Evolutionary conservation across 2,888 invertebrate genomes (phyloP).

Genomic region (Catocala nupta): DNA sequence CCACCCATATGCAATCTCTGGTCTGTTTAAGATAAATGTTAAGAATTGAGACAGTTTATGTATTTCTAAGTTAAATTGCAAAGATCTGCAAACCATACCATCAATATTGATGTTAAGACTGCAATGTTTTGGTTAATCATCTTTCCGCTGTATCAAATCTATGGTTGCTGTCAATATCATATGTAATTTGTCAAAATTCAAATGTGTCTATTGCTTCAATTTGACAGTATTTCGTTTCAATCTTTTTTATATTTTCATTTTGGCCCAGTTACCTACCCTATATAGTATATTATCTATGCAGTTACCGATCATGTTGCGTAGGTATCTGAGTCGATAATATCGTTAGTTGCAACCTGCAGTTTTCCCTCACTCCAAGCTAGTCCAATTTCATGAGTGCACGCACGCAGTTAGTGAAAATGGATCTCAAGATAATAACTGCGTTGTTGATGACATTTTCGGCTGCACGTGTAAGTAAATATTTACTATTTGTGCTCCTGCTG

Average conservation of each 20-base stretch:
- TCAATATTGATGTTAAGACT: too few species aligned
- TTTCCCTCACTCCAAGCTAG: background rate
- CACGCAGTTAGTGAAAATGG: constrained; percentile 5
- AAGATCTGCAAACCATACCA: too few species aligned
- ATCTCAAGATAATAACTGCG: constrained; percentile 3
- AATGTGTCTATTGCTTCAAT: background rate
- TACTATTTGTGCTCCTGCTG: background rate
- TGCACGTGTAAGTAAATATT: constrained; percentile 18
- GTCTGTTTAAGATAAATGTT: too few species aligned
- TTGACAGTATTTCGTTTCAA: background rate
- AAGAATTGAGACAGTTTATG: too few species aligned
- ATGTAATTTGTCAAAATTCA: constrained; percentile 7
- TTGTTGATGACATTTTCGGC: constrained; percentile 6
- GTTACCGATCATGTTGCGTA: constrained; percentile 5
- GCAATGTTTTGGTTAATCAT: too few species aligned
- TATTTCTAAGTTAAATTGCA: too few species aligned
- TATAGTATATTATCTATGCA: too few species aligned
- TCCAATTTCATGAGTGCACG: background rate
- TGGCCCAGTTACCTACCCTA: background rate
- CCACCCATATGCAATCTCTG: too few species aligned
- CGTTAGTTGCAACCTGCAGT: background rate
- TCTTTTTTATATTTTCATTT: constrained; percentile 2
- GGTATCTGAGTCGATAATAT: constrained; percentile 8
- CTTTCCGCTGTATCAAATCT: background rate
- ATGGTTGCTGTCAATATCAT: constrained; percentile 5